These are phyloP conservation scores for Papilio demoleus DNA, from an alignment of 2,888 invertebrate species.

Conservation along the genomic window DNA sequence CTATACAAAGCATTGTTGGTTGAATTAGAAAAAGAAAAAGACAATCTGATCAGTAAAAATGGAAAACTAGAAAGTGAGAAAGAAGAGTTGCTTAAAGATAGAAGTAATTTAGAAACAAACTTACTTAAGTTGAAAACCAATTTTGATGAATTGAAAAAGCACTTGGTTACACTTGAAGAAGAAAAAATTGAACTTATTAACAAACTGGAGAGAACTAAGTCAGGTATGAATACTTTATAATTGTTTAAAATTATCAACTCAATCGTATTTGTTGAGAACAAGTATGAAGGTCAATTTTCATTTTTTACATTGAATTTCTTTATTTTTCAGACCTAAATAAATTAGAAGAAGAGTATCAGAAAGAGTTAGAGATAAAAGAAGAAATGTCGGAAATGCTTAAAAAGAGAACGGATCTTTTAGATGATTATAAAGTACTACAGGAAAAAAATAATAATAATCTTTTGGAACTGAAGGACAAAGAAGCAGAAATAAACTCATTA, in stretches of 20 bases:
- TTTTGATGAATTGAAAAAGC: conserved; percentile 10
- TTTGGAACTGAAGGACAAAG: conserved; percentile 4
- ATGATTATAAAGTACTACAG: conserved; percentile 19
- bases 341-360: conserved; percentile 2
- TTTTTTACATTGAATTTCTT: not conserved
- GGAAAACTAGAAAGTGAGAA: conserved; percentile 17
- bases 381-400: conserved; percentile 30
- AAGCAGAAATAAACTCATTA: not conserved
- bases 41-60: conserved; percentile 4
- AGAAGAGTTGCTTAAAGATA: conserved; percentile 5
- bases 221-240: conserved; percentile 20
- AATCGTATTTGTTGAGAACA: too few species aligned
- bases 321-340: conserved; percentile 25
- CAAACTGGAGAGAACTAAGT: conserved; percentile 17
- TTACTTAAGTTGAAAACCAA: conserved; percentile 6
- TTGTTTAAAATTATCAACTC: not conserved
- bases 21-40: conserved; percentile 27
- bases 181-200: conserved; percentile 21
- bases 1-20: not conserved
- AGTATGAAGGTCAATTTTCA: too few species aligned
- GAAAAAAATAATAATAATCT: not conserved
- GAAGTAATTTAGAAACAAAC: conserved; percentile 16
- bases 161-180: conserved; percentile 15
- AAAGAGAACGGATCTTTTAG: conserved; percentile 41
- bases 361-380: conserved; percentile 12